Percentiles rank a stretch among this genome's conserved stretches.
Evolutionary conservation across 2,113 vertebrate genomes (phyloP).

Genomic region (Craseonycteris thonglongyai): DNA sequence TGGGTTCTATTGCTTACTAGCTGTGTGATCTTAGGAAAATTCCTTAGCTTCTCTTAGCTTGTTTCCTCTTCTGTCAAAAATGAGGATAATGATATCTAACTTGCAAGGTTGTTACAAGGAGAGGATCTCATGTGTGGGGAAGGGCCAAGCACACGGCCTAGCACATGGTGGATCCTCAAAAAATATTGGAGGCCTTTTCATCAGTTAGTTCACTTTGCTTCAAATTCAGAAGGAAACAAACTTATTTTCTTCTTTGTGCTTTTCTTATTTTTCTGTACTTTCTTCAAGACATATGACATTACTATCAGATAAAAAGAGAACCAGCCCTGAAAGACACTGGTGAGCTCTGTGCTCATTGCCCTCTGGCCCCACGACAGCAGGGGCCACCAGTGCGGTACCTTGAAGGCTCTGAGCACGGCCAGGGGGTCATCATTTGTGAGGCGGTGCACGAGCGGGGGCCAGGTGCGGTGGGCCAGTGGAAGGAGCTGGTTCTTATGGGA

Average conservation of each 20-base stretch:
- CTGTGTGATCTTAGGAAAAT: background rate
- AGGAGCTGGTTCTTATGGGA: constrained; percentile 86
- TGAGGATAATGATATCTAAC: background rate
- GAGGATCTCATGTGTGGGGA: background rate
- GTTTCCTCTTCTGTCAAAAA: background rate
- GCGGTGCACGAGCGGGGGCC: constrained; percentile 89
- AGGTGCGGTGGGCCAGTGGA: constrained; percentile 91
- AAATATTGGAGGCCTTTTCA: background rate
- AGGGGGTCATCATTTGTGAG: constrained; percentile 89
- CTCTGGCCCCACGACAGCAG: accelerated
- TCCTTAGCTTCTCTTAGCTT: background rate
- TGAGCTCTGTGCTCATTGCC: background rate
- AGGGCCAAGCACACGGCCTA: background rate
- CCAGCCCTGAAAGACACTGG: background rate
- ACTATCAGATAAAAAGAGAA: background rate
- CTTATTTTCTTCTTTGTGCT: background rate
- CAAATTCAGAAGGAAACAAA: background rate
- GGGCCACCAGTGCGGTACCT: constrained; percentile 75
- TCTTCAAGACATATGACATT: background rate
- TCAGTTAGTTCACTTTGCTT: background rate
- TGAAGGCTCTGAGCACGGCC: constrained; percentile 90
- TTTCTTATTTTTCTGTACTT: constrained; percentile 9
- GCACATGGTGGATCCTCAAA: background rate
- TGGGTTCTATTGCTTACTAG: background rate
- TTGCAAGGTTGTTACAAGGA: background rate